A percentile compares a stretch with the other conserved stretches of the same genome.
Evolutionary conservation across 1,140 invertebrate genomes (phyloP).

Genomic region (Sinella curviseta): DNA sequence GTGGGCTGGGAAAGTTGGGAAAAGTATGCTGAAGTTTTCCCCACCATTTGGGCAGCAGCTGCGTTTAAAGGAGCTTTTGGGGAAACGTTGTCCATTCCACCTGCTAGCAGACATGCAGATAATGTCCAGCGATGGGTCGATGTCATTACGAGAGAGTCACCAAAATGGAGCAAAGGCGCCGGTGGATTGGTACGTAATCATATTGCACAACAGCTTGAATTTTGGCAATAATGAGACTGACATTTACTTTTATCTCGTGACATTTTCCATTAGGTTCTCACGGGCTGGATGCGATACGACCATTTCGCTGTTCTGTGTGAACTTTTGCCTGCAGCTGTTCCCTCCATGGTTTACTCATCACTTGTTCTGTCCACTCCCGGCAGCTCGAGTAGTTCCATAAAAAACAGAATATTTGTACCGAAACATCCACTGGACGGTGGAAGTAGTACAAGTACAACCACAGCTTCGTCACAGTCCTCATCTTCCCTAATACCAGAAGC

Average conservation of each 20-base stretch:
- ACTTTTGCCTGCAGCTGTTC: constrained; percentile 78
- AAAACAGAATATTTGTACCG: constrained; percentile 42
- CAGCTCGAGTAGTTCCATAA: constrained; percentile 12
- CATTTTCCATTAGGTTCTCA: constrained; percentile 43
- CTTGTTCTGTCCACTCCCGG: constrained; percentile 36
- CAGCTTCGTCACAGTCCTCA: not conserved
- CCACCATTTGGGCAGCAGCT: constrained; percentile 86
- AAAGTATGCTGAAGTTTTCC: constrained; percentile 78
- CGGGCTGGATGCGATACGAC: constrained; percentile 67
- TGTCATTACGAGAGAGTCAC: constrained; percentile 61
- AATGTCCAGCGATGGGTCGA: constrained; percentile 74
- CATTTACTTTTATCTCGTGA: not conserved
- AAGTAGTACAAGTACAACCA: not conserved
- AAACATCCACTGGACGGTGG: not conserved
- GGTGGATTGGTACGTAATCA: constrained; percentile 56
- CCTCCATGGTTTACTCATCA: constrained; percentile 62
- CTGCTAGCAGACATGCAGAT: constrained; percentile 66
- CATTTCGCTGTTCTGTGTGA: constrained; percentile 92
- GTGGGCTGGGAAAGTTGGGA: constrained; percentile 68
- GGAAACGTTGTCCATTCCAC: constrained; percentile 68
- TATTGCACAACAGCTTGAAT: not conserved
- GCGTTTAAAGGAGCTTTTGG: constrained; percentile 89
- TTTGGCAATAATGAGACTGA: not conserved
- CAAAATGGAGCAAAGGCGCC: constrained; percentile 63
- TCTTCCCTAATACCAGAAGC: not conserved